Evolutionary conservation across 1,140 invertebrate genomes (phyloP), one percentile per base, ranked within the genome.

Genomic region (Trachymyrmex cornetzi): DNA sequence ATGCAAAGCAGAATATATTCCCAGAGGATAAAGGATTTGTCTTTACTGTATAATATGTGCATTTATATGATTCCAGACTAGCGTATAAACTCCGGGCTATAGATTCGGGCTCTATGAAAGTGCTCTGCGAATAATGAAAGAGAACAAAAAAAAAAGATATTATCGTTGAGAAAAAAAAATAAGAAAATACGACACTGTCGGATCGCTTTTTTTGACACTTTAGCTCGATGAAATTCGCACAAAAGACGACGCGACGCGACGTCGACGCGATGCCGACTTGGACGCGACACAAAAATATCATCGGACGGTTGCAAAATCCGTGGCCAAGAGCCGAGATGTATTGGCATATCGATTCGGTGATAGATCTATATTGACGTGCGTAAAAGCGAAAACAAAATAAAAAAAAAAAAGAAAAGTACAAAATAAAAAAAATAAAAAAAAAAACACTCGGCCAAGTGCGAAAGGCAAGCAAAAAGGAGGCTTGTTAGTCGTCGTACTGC

Each of bases 401-500:
- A 87, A 69, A n/a, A 9, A 53, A 38, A 55, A 16, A 3, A 67
- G 44, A 69, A 44, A 34, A 34, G 30, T 24, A 44, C 38, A 12
- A 64, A 53, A 55, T 0, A 27, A 57, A 59, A 34, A 71, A 63
- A 30, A 44, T n/a, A 57, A 59, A 34, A 71, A 63, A 30, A 44
- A 50, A 77, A 44, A 77, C 14, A 74, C 85, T 85, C 81, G 88
- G 59, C 63, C 67, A 86, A 82, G 80, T 80, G 80, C 75, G 19
- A 34, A 34, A 34, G 30, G 69, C 90, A 86, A 81, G 72, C 71
- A 79, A 91, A 82, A 88, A 93, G 93, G 93, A 91, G 93, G 94
- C 93, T 95, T 94, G 94, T 95, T 94, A 94, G 94, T 95, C 94
- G 94, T 95, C 94, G 94, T 95, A 95, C 95, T 95, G 94, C 93